phyloP scores from a whole-genome alignment of 2,113 vertebrate species.

The Datnioides undecimradiatus region DNA sequence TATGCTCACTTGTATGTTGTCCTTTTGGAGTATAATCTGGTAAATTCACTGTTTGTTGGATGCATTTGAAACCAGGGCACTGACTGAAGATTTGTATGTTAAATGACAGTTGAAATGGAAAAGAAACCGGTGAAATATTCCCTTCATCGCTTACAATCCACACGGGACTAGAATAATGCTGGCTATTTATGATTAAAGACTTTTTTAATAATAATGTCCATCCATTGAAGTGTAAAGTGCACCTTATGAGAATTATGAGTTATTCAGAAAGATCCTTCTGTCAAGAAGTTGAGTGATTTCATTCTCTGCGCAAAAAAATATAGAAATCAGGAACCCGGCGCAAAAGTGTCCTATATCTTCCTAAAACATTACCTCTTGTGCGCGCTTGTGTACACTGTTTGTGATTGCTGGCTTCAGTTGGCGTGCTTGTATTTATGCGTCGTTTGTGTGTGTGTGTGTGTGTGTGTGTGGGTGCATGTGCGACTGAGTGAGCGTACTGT shows the following conservation, averaged over 20 bases:
- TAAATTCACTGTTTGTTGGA: slow-evolving; percentile 53
- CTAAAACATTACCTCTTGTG: slow-evolving; percentile 78
- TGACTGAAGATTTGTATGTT: slow-evolving; percentile 29
- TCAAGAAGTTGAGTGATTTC: slow-evolving; percentile 37
- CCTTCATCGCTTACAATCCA: slow-evolving; percentile 44
- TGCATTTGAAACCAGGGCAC: slow-evolving; percentile 43
- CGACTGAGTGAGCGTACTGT: slow-evolving; percentile 46
- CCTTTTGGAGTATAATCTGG: slow-evolving; percentile 51
- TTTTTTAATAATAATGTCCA: slow-evolving; percentile 40
- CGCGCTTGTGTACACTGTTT: slow-evolving; percentile 67
- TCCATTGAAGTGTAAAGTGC: slow-evolving; percentile 69
- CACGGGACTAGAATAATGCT: slow-evolving; percentile 55
- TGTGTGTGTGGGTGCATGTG: slow-evolving; percentile 29
- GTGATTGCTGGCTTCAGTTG: slow-evolving; percentile 65
- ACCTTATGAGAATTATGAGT: slow-evolving; percentile 61
- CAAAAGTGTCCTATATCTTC: slow-evolving; percentile 75
- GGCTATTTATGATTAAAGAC: slow-evolving; percentile 52
- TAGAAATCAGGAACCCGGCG: slow-evolving; percentile 59
- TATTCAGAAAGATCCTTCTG: slow-evolving; percentile 16
- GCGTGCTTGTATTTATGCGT: slow-evolving; percentile 68
- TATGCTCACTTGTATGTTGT: slow-evolving; percentile 53
- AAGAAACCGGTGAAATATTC: slow-evolving; percentile 33
- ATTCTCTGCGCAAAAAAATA: slow-evolving; percentile 48
- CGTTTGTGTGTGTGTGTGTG: slow-evolving; percentile 13
- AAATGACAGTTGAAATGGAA: not conserved